Base-by-base conservation (phyloP, 1,140 invertebrate species). In the Drosophila erecta region DNA sequence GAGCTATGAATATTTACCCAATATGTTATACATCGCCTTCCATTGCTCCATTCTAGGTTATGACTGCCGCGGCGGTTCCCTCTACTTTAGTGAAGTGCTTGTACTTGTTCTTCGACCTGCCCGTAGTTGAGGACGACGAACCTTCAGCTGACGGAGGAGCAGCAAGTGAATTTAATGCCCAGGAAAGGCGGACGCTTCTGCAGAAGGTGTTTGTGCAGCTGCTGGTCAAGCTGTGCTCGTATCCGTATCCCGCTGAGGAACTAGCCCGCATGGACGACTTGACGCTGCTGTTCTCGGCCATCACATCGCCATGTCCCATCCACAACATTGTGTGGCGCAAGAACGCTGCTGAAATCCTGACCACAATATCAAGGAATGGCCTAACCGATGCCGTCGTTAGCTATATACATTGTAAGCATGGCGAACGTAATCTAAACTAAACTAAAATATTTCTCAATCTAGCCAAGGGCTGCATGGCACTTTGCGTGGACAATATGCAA, bases 31-130 rank as follows among this genome's bases (percentile, higher is more conserved):
- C 4, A 24, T 24, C 24, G 24, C 24, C 24, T 0, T 5, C 4
- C 0, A 24, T 30, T 33, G 35, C 2, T 5, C 2, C 30, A 17
- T 59, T 66, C 4, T 24, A 98, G 96, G 96, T 98, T 38, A 98
- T 99, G 97, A 98, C 98, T 57, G 96, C 97, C 50, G 97, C 97
- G 49, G 96, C 97, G 20, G 96, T 99, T 71, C 98, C 99, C 38
- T 99, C 98, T 61, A 99, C 99, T 33, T 93, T 99, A 84, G 98
- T 99, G 5, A 99, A 99, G 94, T 99, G 98, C 94, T 94, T 99
- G 35, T 99, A 99, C 92, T 93, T 99, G 64, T 99, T 99, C 93
- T 99, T 99, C 93, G 99, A 99, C 94, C 93, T 99, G 47, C 98
- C 98, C 41, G 95, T 96, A 93, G 95, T 97, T 56, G 96, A 97